A percentile compares a stretch with the other conserved stretches of the same genome.
Evolutionary conservation across 2,113 vertebrate genomes (phyloP).

Genomic region (Gadus macrocephalus): DNA sequence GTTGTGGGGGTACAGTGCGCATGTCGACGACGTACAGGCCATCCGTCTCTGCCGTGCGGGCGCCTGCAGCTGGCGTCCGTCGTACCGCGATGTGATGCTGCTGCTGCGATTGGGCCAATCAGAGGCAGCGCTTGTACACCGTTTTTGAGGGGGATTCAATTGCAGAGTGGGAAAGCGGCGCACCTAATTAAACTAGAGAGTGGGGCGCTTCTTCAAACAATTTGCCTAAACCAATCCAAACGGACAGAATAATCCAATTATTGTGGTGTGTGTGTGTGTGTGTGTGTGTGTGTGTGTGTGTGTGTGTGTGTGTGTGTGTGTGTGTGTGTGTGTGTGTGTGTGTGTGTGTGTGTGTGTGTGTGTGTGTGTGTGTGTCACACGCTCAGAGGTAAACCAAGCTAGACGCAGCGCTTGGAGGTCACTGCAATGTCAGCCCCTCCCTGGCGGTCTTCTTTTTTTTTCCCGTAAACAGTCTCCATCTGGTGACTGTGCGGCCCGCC

Average conservation of each 20-base stretch:
- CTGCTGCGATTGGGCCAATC: no score
- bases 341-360: slow-evolving; percentile 11
- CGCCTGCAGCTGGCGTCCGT: no score
- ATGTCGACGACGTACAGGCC: no score
- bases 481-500: not conserved
- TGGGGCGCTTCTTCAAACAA: not conserved
- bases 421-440: slow-evolving; percentile 51
- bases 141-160: no score
- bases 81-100: no score
- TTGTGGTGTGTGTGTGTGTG: slow-evolving; percentile 24
- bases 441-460: slow-evolving; percentile 19
- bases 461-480: slow-evolving; percentile 23
- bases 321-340: slow-evolving; percentile 10
- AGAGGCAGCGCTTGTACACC: no score
- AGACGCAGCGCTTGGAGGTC: slow-evolving; percentile 50
- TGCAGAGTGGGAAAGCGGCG: slow-evolving; percentile 6
- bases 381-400: slow-evolving; percentile 33
- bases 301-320: slow-evolving; percentile 8
- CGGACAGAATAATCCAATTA: slow-evolving; percentile 41
- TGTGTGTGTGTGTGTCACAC: not conserved
- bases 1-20: no score
- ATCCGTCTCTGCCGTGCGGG: no score
- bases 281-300: slow-evolving; percentile 16
- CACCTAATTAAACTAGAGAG: slow-evolving; percentile 8
- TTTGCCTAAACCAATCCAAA: slow-evolving; percentile 38